Evolutionary conservation across 2,888 invertebrate species (phyloP), one percentile per base, ranked within the genome.

Genomic region (Lasioglossum lativentre): DNA sequence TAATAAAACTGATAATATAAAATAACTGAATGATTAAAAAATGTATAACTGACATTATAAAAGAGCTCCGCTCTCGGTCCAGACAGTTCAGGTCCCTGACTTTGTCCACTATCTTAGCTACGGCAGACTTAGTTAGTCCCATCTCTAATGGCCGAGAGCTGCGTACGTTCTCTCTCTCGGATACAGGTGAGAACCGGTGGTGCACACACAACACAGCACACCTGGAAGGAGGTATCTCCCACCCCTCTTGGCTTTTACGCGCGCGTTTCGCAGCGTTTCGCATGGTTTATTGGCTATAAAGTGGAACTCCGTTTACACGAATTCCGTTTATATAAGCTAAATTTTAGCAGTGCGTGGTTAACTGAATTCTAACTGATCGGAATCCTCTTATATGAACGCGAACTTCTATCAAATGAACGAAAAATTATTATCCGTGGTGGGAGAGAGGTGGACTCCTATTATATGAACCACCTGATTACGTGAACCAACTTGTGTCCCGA

Each of bases 161-260:
- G 42, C 63, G 63, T 34, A 40, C 42, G 81, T 86, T 47, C 5
- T 75, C 77, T 76, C 45, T 74, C 76, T 71, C 30, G 75, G 63
- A 83, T 86, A 72, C 83, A 91, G 90, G 91, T 89, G 90, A 92
- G 91, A 91, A 90, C 89, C 87, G 90, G 87, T 90, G 90, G 88
- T 75, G 82, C 85, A 86, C 85, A 87, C 83, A 63, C 34, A 68
- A 30, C 66, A 38, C 12, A 88, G 83, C 78, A 66, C 77, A n/a
- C 52, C 80, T 90, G 86, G 81, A 42, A 83, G 75, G 88, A 89
- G 89, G 86, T 72, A 86, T 88, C 90, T 88, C 89, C 90, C 89
- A 90, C 90, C 84, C 88, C 75, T 63, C 30, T 72, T 82, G 40
- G 74, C 79, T 73, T 82, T 79, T 76, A 78, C 77, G 59, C 75